Base-by-base conservation (phyloP, 1,140 invertebrate species). In the Carcinoscorpius rotundicauda region DNA sequence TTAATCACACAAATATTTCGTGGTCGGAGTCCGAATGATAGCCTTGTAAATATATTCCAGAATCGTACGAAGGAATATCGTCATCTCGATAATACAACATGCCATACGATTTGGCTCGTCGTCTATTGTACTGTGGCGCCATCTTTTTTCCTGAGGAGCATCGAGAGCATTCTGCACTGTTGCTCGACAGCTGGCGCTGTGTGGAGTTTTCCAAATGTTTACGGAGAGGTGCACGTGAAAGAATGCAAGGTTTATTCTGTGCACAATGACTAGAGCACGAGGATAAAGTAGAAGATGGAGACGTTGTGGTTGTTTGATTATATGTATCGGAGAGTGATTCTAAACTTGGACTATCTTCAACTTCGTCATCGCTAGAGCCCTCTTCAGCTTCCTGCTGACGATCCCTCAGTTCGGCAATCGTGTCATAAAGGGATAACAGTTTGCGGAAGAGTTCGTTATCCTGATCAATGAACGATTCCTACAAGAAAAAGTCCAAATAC, bases 391-490 rank as follows among this genome's bases (percentile, higher is more conserved):
- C 53, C n/a, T 55, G 63, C 49, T 68, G 67, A 4, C 62, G 64
- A 61, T 69, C 69, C 57, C 61, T 52, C 64, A 75, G 66, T 58
- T 73, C 71, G 5, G 69, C 68, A 58, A 75, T 74, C 5, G 73
- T 73, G 51, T 72, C 71, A 63, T 74, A 67, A 8, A 75, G 66
- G 4, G 71, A 68, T 48, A 74, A 65, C 6, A 74, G 69, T 64
- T 75, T 72, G 5, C 68, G 68, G 64, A 75, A 75, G 61, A 75
- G 72, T 58, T 72, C 70, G 68, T 75, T 72, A 65, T 75, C 74
- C 66, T 74, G 71, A 51, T 65, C 66, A 56, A 75, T 71, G 60
- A 75, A 64, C 6, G 72, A 73, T n/a, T 68, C 70, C 73, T 75
- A 66, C 11, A 63, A 70, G n/a, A 55, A n/a, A 55, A 55, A 55